Base-by-base conservation (phyloP, 2,888 invertebrate species). In the Melinopterus prodromus region DNA sequence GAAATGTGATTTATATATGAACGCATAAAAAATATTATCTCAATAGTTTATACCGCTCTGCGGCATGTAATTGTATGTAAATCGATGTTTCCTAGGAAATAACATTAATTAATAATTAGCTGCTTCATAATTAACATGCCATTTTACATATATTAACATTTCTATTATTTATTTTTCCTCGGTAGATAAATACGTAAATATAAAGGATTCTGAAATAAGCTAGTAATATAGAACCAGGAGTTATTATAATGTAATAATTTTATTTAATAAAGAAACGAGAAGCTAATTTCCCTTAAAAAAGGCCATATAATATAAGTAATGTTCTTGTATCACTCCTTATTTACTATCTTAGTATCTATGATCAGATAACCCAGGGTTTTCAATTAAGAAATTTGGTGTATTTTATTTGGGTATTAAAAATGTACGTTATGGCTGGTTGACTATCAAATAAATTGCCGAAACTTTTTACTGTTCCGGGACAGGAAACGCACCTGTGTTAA, bases 401-500 rank as follows among this genome's bases (percentile, higher is more conserved):
- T 26, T 26, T 26, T 26, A 26, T 26, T 26, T 26, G 26, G 3
- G 26, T 79, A 76, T 76, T 70, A 79, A 79, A 79, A 79, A 79
- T 79, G 76, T 76, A 79, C 76, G 76, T 76, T 77, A 77, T 75
- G 77, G 78, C 80, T 78, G 77, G 80, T 74, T 70, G 77, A 36
- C 71, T 77, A 71, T 9, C 74, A 77, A 80, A 78, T 80, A 80
- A 80, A 78, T 80, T 75, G 78, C 80, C 78, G 78, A 76, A 76
- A 75, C 76, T 36, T 79, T 78, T 78, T 78, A 70, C 35, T 16
- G 16, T 53, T 69, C 77, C 69, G 77, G 77, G 36, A 69, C 26
- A 35, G 69, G 53, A 53, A 53, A 69, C 26, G 26, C 77, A 77
- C 77, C 77, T 77, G 77, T 77, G 37, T 77, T 77, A 77, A 77